phyloP scores from a whole-genome alignment of 2,113 vertebrate species.

The Beaufortia kweichowensis region DNA sequence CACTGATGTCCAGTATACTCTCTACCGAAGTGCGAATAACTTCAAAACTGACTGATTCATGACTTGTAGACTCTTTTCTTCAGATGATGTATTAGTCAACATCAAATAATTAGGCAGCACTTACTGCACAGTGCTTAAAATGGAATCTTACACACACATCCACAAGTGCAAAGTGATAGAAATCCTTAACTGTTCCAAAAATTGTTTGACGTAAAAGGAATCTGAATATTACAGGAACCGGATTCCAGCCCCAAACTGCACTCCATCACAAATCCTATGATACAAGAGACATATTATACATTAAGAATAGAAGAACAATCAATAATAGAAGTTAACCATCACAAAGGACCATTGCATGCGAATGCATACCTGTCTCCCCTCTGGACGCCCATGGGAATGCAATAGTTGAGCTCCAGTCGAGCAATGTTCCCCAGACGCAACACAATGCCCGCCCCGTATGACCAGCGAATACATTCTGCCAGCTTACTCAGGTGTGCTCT shows the following conservation, averaged over 20 bases:
- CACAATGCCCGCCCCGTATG: conserved; percentile 88
- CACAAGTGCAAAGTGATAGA: conserved; percentile 35
- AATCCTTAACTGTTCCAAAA: not conserved
- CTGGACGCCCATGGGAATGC: conserved; percentile 96
- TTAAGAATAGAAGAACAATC: not conserved
- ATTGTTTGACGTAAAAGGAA: not conserved
- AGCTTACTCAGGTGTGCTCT: conserved; percentile 85
- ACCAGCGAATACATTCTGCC: conserved; percentile 93
- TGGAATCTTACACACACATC: conserved; percentile 15
- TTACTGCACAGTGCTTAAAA: conserved; percentile 1
- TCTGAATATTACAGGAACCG: conserved; percentile 82
- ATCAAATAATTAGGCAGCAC: conserved; percentile 1
- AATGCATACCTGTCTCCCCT: conserved; percentile 85
- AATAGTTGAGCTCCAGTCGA: conserved; percentile 94
- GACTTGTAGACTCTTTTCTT: conserved; percentile 13
- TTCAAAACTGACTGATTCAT: conserved; percentile 6
- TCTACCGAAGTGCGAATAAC: not conserved
- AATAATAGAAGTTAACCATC: not conserved
- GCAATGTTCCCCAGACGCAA: conserved; percentile 95
- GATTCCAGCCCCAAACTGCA: conserved; percentile 97
- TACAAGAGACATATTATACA: not conserved
- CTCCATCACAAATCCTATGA: conserved; percentile 89
- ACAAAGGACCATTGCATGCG: not conserved
- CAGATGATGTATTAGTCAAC: conserved; percentile 1
- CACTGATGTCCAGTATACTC: conserved; percentile 33